Conservation (phyloP, 1,140 invertebrate species). For the Ptiloglossa arizonensis region DNA sequence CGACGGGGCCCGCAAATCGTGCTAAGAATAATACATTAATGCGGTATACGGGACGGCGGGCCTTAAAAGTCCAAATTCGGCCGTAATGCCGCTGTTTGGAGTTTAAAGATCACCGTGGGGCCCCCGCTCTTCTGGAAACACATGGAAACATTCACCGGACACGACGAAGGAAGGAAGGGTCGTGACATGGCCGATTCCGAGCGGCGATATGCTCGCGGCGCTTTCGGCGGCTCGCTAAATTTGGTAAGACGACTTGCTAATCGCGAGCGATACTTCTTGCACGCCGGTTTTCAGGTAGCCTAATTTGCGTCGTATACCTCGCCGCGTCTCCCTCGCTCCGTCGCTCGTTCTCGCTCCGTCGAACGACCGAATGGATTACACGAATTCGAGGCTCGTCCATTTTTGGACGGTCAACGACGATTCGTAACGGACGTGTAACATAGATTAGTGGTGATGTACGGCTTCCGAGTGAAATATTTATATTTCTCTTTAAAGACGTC, state of each 20-base stretch:
- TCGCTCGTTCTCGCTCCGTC: not conserved
- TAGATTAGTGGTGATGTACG: slow-evolving; percentile 54
- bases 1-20: not conserved
- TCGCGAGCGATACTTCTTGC: slow-evolving; percentile 57
- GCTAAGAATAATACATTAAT: slow-evolving; percentile 50
- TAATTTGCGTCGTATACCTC: slow-evolving; percentile 55
- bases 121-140: slow-evolving; percentile 28
- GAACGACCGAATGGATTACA: slow-evolving; percentile 12
- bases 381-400: slow-evolving; percentile 25
- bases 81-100: slow-evolving; percentile 46
- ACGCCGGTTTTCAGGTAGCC: slow-evolving; percentile 53
- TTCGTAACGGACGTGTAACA: slow-evolving; percentile 42
- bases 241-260: slow-evolving; percentile 59
- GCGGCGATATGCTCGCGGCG: slow-evolving; percentile 39
- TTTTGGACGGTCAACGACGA: slow-evolving; percentile 41
- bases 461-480: slow-evolving; percentile 38
- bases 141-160: slow-evolving; percentile 20
- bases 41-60: not conserved
- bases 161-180: slow-evolving; percentile 39
- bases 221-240: slow-evolving; percentile 53
- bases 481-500: slow-evolving; percentile 33
- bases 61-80: slow-evolving; percentile 43
- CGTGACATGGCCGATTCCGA: slow-evolving; percentile 48
- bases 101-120: slow-evolving; percentile 42
- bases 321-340: not conserved